Conservation (phyloP, 2,113 vertebrate genomes). For the Phylloscopus trochiloides region DNA sequence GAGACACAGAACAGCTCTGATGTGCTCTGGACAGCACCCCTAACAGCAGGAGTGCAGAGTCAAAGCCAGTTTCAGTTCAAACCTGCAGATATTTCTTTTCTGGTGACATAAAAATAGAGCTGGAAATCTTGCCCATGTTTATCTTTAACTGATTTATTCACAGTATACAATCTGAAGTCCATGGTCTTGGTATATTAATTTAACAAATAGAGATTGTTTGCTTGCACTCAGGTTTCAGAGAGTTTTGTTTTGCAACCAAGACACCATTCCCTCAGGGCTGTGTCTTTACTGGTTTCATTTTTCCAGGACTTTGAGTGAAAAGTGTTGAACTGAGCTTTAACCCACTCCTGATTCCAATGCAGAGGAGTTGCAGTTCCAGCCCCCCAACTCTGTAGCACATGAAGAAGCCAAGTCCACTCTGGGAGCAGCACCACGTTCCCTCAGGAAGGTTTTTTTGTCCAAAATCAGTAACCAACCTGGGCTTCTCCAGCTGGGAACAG, state of each 20-base stretch:
- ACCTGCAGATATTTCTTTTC: background rate
- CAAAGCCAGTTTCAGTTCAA: background rate
- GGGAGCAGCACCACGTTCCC: background rate
- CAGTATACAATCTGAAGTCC: background rate
- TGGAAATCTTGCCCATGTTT: background rate
- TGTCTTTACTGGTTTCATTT: background rate
- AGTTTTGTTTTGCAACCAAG: background rate
- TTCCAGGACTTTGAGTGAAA: background rate
- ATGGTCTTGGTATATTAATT: background rate
- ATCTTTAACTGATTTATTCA: background rate
- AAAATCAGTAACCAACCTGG: background rate
- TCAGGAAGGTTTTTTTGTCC: background rate
- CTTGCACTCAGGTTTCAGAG: background rate
- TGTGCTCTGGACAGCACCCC: background rate
- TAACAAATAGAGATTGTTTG: background rate
- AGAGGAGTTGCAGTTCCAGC: background rate
- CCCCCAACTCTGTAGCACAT: rapidly evolving
- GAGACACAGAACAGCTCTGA: background rate
- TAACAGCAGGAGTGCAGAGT: background rate
- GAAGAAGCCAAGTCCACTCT: background rate
- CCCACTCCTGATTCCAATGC: too few relatives aligned
- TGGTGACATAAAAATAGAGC: background rate
- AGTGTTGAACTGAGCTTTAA: background rate
- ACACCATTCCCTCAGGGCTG: background rate
- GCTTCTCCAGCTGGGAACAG: background rate